phyloP scores from a whole-genome alignment of 1,140 invertebrate species.

The Nixonia krombeini region DNA sequence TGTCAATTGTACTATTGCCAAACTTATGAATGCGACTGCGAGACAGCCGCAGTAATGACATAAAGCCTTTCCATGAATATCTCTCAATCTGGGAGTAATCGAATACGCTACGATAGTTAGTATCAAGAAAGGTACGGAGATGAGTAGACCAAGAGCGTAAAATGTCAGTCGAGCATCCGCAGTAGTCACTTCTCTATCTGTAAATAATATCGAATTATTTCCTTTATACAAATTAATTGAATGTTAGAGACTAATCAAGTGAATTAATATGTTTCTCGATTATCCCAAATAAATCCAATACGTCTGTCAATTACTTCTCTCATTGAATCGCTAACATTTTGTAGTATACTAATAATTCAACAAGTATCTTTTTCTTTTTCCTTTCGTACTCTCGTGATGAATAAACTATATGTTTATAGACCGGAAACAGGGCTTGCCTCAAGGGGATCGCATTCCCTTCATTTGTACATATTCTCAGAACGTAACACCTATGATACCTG shows the following conservation, averaged over 20 bases:
- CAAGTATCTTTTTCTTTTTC: too few relatives aligned
- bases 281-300: too few relatives aligned
- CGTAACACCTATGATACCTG: too few relatives aligned
- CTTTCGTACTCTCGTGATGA: too few relatives aligned
- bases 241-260: background rate
- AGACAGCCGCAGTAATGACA: slow-evolving; percentile 70
- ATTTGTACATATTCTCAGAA: too few relatives aligned
- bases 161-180: slow-evolving; percentile 54
- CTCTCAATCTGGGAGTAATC: slow-evolving; percentile 66
- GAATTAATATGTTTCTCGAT: background rate
- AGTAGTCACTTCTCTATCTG: slow-evolving; percentile 34
- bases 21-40: slow-evolving; percentile 65
- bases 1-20: slow-evolving; percentile 67
- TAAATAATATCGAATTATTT: slow-evolving; percentile 1
- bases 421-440: too few relatives aligned
- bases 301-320: too few relatives aligned
- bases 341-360: too few relatives aligned
- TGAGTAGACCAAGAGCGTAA: slow-evolving; percentile 66
- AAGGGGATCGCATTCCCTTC: too few relatives aligned
- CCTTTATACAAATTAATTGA: background rate
- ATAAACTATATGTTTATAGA: too few relatives aligned
- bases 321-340: too few relatives aligned
- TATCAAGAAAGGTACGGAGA: slow-evolving; percentile 72
- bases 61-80: slow-evolving; percentile 69
- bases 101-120: slow-evolving; percentile 68